Evolutionary conservation across 2,888 invertebrate species (phyloP).

Genomic region (Epinotia brunnichana): DNA sequence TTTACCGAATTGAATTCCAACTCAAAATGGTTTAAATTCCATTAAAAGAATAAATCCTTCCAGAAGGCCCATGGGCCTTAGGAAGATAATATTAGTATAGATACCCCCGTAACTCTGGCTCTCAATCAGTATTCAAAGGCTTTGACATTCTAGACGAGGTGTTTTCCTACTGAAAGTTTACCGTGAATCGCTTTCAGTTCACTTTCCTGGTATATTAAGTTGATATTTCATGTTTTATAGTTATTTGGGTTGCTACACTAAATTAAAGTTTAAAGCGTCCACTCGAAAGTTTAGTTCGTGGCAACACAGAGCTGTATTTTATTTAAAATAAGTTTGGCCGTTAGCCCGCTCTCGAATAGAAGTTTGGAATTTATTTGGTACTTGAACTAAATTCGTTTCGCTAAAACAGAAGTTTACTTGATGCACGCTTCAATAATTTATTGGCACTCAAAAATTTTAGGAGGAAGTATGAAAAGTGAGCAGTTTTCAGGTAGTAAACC

Average conservation of each 20-base stretch:
- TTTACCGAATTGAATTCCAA: too few species aligned
- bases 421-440: slow-evolving; percentile 16
- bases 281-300: slow-evolving; percentile 33
- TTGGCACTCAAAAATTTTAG: slow-evolving; percentile 2
- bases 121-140: not conserved
- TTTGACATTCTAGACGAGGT: too few species aligned
- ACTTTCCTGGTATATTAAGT: slow-evolving; percentile 39
- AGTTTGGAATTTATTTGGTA: slow-evolving; percentile 36
- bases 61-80: too few species aligned
- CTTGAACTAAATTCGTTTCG: slow-evolving; percentile 21
- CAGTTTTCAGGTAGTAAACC: not conserved
- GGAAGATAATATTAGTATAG: too few species aligned
- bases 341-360: slow-evolving; percentile 21
- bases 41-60: too few species aligned
- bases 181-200: not conserved
- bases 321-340: slow-evolving; percentile 38
- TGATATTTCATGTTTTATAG: slow-evolving; percentile 55
- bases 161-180: not conserved
- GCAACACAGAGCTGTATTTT: slow-evolving; percentile 33
- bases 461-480: not conserved
- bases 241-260: slow-evolving; percentile 8
- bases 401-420: slow-evolving; percentile 20
- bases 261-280: slow-evolving; percentile 9
- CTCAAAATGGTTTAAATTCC: too few species aligned
- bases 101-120: not conserved